Conservation (phyloP, 2,888 invertebrate genomes). For the Epirrita christyi region DNA sequence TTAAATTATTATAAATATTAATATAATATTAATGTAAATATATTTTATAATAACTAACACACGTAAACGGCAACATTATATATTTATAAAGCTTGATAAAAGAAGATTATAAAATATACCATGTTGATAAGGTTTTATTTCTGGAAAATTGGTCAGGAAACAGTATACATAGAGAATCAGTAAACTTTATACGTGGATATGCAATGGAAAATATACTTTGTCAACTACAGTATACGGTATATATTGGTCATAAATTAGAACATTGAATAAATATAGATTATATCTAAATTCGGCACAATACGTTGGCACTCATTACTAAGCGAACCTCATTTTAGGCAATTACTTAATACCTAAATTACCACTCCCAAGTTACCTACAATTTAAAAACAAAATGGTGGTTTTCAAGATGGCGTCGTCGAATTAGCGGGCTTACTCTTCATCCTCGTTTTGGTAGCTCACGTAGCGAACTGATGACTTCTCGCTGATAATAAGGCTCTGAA, state of each 20-base stretch:
- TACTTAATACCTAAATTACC: constrained; percentile 26
- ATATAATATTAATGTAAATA: constrained; percentile 17
- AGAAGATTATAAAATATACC: constrained; percentile 23
- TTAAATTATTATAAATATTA: not conserved
- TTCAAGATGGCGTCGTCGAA: constrained; percentile 58
- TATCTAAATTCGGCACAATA: constrained; percentile 36
- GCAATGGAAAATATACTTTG: constrained; percentile 50
- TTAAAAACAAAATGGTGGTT: constrained; percentile 49
- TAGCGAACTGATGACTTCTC: constrained; percentile 97
- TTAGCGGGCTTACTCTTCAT: constrained; percentile 86
- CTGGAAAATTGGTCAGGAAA: constrained; percentile 47
- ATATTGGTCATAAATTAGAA: constrained; percentile 37
- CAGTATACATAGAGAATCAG: constrained; percentile 28
- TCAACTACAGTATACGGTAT: constrained; percentile 60
- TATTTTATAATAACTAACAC: constrained; percentile 31
- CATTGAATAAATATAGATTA: constrained; percentile 31
- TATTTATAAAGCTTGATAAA: constrained; percentile 26
- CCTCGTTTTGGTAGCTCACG: constrained; percentile 97
- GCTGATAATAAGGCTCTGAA: constrained; percentile 94
- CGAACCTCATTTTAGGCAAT: constrained; percentile 40
- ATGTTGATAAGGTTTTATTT: constrained; percentile 22
- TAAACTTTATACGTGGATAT: constrained; percentile 43
- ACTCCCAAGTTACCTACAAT: constrained; percentile 48
- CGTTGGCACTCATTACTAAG: constrained; percentile 40
- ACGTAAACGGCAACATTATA: constrained; percentile 54